phyloP scores from a whole-genome alignment of 2,888 invertebrate genomes.

The Lasioglossum leucozonium region DNA sequence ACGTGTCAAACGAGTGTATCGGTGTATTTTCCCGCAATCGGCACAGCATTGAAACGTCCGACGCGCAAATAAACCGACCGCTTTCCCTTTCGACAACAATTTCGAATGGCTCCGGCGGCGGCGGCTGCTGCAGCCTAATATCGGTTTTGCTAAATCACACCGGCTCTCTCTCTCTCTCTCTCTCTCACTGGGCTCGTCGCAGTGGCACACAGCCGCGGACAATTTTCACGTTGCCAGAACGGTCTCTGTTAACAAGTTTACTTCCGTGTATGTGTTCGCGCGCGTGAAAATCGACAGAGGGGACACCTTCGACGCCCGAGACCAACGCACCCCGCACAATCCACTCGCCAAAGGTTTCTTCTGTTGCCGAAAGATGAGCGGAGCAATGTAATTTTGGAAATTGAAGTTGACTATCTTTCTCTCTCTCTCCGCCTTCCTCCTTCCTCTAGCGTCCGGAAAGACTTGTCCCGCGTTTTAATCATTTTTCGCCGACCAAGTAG shows the following conservation, averaged over 20 bases:
- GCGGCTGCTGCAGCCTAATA: conserved; percentile 12
- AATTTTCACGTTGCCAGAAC: conserved; percentile 25
- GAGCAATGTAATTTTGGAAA: conserved; percentile 61
- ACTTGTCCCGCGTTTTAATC: conserved; percentile 26
- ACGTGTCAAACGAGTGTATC: background rate
- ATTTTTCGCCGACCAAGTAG: conserved; percentile 4
- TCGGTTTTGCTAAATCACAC: conserved; percentile 22
- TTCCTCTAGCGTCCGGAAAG: background rate
- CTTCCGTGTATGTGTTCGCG: conserved; percentile 11
- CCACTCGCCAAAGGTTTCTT: conserved; percentile 46
- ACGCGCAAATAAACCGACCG: conserved; percentile 20
- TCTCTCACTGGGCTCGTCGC: background rate
- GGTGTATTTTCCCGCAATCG: background rate
- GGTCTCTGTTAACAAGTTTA: conserved; percentile 44
- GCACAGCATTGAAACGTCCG: background rate
- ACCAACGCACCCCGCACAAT: conserved; percentile 27
- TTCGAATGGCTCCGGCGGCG: background rate
- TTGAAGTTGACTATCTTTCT: conserved; percentile 51
- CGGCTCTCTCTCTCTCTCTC: background rate
- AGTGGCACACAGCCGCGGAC: conserved; percentile 23
- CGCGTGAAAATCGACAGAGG: conserved; percentile 31
- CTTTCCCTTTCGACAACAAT: conserved; percentile 22
- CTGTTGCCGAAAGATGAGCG: conserved; percentile 59
- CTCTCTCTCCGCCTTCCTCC: background rate
- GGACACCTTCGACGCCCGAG: conserved; percentile 22